These are phyloP conservation scores for Thereuonema tuberculata DNA, from an alignment of 1,140 invertebrate genomes.

Conservation along the genomic window DNA sequence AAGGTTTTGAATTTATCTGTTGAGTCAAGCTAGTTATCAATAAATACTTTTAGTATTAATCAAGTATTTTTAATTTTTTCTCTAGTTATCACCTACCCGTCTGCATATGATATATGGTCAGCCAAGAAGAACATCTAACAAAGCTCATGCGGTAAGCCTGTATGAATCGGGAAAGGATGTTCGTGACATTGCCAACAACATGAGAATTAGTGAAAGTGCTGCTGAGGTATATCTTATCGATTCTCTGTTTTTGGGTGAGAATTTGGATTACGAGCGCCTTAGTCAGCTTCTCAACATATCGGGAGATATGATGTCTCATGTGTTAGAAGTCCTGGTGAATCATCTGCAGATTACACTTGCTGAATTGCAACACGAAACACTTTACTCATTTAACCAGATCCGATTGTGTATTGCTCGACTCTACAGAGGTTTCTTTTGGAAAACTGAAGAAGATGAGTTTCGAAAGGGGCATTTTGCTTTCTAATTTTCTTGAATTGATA, in stretches of 20 bases:
- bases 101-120: constrained; percentile 2
- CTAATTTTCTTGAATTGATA: too few relatives aligned
- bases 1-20: too few relatives aligned
- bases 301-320: background rate
- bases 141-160: background rate
- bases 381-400: constrained; percentile 5
- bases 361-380: constrained; percentile 1
- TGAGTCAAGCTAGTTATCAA: too few relatives aligned
- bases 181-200: background rate
- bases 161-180: background rate
- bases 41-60: too few relatives aligned
- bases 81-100: background rate
- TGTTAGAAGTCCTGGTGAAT: background rate
- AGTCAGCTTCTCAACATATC: background rate
- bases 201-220: background rate
- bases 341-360: background rate
- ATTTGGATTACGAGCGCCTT: background rate
- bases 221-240: constrained; percentile 6
- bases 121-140: constrained; percentile 5
- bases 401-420: constrained; percentile 1
- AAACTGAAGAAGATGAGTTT: background rate
- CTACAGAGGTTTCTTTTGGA: background rate
- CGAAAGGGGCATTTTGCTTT: background rate
- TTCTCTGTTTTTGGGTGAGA: constrained; percentile 2
- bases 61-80: background rate